A percentile compares a stretch with the other conserved stretches of the same genome.
Evolutionary conservation across 2,797 vertebrate genomes (phyloP).

Genomic region (Cetoscarus ocellatus): DNA sequence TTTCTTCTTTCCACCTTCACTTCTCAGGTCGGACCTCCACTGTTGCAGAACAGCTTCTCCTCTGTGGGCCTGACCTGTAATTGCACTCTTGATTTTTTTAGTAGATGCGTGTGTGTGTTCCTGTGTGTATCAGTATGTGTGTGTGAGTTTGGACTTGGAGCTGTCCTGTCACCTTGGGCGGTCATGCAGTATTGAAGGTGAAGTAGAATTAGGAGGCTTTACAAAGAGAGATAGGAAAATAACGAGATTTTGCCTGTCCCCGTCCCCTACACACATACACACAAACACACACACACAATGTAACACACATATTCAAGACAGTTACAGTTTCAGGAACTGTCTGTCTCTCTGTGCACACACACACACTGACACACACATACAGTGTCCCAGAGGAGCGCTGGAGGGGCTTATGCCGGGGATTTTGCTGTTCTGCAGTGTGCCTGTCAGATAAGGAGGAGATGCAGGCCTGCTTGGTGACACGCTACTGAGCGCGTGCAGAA

Average conservation of each 20-base stretch:
- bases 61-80: constrained; percentile 62
- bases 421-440: constrained; percentile 81
- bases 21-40: constrained; percentile 20
- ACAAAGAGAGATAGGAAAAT: constrained; percentile 66
- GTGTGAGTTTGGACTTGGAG: constrained; percentile 16
- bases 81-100: constrained; percentile 52
- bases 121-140: background rate
- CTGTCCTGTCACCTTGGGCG: constrained; percentile 66
- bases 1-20: constrained; percentile 35
- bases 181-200: constrained; percentile 63
- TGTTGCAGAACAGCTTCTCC: constrained; percentile 45
- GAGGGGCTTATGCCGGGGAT: constrained; percentile 77
- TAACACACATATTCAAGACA: constrained; percentile 7
- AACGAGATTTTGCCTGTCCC: constrained; percentile 63
- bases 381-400: constrained; percentile 67
- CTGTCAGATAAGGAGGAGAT: constrained; percentile 79
- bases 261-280: constrained; percentile 16
- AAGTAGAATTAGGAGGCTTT: constrained; percentile 68
- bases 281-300: constrained; percentile 12
- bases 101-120: constrained; percentile 25
- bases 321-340: constrained; percentile 25
- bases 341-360: constrained; percentile 6
- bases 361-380: constrained; percentile 23
- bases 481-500: constrained; percentile 56
- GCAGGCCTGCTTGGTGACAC: constrained; percentile 70